These are phyloP conservation scores for Illadopsis cleaveri DNA, from an alignment of 2,113 vertebrate genomes.

Conservation along the genomic window DNA sequence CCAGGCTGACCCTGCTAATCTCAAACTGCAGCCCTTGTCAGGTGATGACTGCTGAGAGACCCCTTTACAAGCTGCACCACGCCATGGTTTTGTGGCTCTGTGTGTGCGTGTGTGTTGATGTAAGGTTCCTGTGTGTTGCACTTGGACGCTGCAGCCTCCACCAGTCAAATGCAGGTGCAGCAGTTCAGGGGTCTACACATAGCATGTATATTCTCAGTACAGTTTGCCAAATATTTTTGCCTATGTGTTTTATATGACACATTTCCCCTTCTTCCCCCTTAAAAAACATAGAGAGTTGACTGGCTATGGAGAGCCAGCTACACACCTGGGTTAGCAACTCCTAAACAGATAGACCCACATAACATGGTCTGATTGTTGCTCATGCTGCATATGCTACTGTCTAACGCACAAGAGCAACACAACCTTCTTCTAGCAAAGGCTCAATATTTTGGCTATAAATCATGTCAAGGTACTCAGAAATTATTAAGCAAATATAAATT, in stretches of 20 bases:
- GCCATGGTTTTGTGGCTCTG: neutral
- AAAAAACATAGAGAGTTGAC: neutral
- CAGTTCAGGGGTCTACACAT: neutral
- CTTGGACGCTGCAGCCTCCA: neutral
- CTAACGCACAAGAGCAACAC: fast-evolving
- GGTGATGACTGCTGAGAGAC: constrained; percentile 56
- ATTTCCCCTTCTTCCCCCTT: neutral
- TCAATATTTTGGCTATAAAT: neutral
- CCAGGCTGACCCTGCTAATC: constrained; percentile 40
- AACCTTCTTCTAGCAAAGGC: neutral
- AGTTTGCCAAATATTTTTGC: neutral
- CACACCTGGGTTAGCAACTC: neutral
- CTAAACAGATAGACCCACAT: neutral
- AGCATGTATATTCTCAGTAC: neutral
- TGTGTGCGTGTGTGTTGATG: neutral
- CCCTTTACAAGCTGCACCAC: constrained; percentile 17
- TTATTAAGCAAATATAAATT: neutral
- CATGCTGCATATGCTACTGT: neutral
- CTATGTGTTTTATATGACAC: neutral
- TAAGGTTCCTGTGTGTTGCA: neutral
- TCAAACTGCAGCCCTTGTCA: constrained; percentile 39
- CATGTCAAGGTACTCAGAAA: neutral
- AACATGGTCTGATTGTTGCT: neutral
- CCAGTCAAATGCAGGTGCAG: neutral
- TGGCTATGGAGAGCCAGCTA: neutral